Evolutionary conservation across 2,888 invertebrate species (phyloP), one percentile per base, ranked within the genome.

Genomic region (Schizaphis graminum): DNA sequence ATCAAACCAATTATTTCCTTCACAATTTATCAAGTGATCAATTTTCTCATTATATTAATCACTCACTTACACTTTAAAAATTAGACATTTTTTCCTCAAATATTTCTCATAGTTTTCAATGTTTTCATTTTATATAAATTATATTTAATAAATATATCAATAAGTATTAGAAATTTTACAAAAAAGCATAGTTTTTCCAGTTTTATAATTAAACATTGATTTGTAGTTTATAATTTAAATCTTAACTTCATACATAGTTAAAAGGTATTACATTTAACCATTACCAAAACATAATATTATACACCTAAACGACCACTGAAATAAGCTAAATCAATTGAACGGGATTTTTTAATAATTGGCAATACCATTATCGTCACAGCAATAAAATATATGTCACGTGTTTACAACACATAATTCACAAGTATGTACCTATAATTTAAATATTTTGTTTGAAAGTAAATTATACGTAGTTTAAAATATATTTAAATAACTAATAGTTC

Each of bases 131-230:
- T 77, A 77, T 16, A 35, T 41, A 77, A 21, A 21, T 35, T 16
- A 16, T 67, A 67, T 28, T 1, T 35, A 77, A 35, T 21, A 77
- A 7, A 77, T 16, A 77, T 35, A 35, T 67, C 16, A 67, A 77
- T 35, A 35, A 35, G 21, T 21, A 77, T 35, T 35, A 77, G 35
- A 77, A n/a, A 24, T n/a, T 47, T 67, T 47, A 47, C 28, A 47
- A n/a, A 44, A 21, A 44, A 90, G n/a, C 90, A 47, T 44, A 16
- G 28, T 67, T n/a, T 85, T 47, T n/a, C 3, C 67, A 24, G 67
- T 67, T 49, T n/a, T 35, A 49, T 49, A 35, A 67, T 77, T 49
- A 91, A 91, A 91, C 90, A 91, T 91, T 77, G 67, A 77, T 77
- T 35, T 77, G 5, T 67, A n/a, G n/a, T 67, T 67, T 67, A 67